Evolutionary conservation across 2,797 vertebrate genomes (phyloP), one percentile per base, ranked within the genome.

Genomic region (Remorina albescens): DNA sequence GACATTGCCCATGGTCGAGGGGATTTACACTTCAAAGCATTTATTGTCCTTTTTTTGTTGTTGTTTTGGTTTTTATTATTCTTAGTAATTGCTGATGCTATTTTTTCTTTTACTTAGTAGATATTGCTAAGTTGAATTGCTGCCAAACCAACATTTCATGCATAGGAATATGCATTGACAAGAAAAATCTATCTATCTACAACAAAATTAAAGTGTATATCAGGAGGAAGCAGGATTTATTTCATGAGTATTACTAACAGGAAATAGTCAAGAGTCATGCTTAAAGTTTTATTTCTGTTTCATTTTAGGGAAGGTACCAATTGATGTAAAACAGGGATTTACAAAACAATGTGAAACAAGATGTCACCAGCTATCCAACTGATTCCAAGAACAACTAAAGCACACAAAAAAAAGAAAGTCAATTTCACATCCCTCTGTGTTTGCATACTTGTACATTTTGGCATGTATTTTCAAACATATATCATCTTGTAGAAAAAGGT

Each of bases 401-500:
- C 11, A 57, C 71, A 73, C 55, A 76, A 57, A 63, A 34, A 15
- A 49, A 23, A 68, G 51, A 28, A 53, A 46, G 8, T 71, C 10
- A 16, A 44, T 41, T n/a, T 80, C 61, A 67, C 62, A 78, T 67
- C 67, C 67, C 44, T 80, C 34, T 47, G 28, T 56, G 57, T 74
- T 65, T 83, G 56, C 67, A 84, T 21, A 61, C 23, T 26, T 54
- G 37, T 53, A 46, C 58, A 68, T 78, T 84, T 86, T 85, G 84
- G 68, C 84, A 83, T 74, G 51, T 77, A 39, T 46, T 78, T 80
- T 68, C n/a, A 26, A 46, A 80, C 69, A 82, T 44, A 64, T 30
- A 88, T 71, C 47, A 74, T 55, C 56, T 77, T 1, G 55, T 91
- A 89, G 71, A 88, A 90, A 89, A 91, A 77, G 3, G 42, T 71